Conservation (phyloP, 2,888 invertebrate species). For the Falcaria lacertinaria region DNA sequence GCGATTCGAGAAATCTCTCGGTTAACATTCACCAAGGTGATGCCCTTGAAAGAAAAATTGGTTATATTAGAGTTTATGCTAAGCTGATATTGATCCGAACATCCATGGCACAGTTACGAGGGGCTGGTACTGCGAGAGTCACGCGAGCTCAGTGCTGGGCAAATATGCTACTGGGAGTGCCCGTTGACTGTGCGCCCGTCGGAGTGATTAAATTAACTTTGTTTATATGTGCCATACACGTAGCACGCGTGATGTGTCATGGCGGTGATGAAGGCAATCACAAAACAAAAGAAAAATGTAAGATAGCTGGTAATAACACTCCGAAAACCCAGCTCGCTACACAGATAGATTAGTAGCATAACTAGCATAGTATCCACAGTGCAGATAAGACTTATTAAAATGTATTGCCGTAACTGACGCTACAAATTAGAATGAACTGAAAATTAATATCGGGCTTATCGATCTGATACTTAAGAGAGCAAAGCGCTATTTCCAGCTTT, state of each 20-base stretch:
- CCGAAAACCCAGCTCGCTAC: neutral
- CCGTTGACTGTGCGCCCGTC: conserved; percentile 21
- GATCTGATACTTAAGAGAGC: neutral
- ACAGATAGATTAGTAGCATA: no score
- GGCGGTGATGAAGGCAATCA: conserved; percentile 31
- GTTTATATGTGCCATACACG: conserved; percentile 2
- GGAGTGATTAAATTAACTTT: conserved; percentile 11
- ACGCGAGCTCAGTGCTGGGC: conserved; percentile 53
- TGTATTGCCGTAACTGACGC: no score
- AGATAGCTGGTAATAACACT: conserved; percentile 8
- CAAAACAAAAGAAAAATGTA: conserved; percentile 29
- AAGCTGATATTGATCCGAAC: conserved; percentile 48
- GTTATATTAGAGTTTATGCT: conserved; percentile 23
- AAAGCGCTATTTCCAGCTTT: conserved; percentile 1
- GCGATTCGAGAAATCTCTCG: neutral
- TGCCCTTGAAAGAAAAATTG: conserved; percentile 44
- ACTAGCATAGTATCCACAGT: no score
- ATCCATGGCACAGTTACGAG: conserved; percentile 35
- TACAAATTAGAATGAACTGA: no score
- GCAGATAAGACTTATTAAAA: neutral
- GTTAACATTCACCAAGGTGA: conserved; percentile 2
- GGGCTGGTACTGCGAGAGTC: conserved; percentile 40
- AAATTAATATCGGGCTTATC: no score
- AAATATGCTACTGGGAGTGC: conserved; percentile 46
- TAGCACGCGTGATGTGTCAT: conserved; percentile 15